Evolutionary conservation across 1,140 invertebrate genomes (phyloP), one percentile per base, ranked within the genome.

Genomic region (Mercenaria mercenaria): DNA sequence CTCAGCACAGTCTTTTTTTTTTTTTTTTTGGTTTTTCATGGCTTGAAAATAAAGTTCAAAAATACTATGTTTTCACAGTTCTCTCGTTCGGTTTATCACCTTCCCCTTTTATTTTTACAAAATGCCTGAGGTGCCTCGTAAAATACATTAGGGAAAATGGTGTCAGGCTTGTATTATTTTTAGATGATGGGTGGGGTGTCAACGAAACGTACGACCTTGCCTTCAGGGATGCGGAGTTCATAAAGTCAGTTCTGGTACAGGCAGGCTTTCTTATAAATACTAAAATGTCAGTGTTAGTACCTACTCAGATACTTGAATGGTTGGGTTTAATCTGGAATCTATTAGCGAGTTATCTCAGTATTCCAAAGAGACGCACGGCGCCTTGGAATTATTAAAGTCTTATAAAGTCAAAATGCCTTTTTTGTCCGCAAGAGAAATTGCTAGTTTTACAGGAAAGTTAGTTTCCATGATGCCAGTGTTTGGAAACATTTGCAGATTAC

Each of bases 21-120:
- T 89, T 89, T 32, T 77, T 52, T 90, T 67, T 90, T 61, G 88
- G 88, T 41, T 89, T 89, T 89, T n/a, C 34, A 18, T 83, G 64
- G 88, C 15, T 43, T 29, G 2, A 29, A 23, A 52, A 79, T 47
- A 13, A n/a, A 11, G 43, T 37, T 8, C 74, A 32, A 3, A 89
- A 83, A n/a, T 90, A 64, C 15, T 90, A 84, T 67, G 72, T 84
- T n/a, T 90, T 84, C 61, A 64, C 69, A 8, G 88, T 90, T 0
- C 34, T 90, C 15, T 34, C 69, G 26, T 90, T 90, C 77, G 88
- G 88, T 26, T 64, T 84, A n/a, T 43, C 67, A 2, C 43, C 80
- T 3, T 29, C 39, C 10, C 80, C 52, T 43, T 90, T 69, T 72
- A 39, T 90, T n/a, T 90, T 80, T 34, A 85, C 82, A 18, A 90